Evolutionary conservation across 2,888 invertebrate species (phyloP).

Genomic region (Synanthedon tipuliformis): DNA sequence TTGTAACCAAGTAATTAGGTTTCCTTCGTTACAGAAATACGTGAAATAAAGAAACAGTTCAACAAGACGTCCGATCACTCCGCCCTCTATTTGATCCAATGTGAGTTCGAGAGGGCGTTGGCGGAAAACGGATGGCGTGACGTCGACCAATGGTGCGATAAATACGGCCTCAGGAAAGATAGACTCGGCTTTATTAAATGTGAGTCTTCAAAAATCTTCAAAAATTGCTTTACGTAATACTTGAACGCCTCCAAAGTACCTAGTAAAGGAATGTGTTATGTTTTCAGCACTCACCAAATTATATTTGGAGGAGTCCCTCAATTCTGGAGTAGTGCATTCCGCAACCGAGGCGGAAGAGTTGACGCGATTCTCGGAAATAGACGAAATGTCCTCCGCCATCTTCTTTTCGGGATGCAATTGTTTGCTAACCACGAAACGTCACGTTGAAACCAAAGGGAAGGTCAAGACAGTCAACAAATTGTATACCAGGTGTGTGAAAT

Average conservation of each 20-base stretch:
- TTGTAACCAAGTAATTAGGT: too few relatives aligned
- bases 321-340: slow-evolving; percentile 43
- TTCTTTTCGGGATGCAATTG: slow-evolving; percentile 71
- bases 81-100: slow-evolving; percentile 67
- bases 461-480: slow-evolving; percentile 49
- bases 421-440: slow-evolving; percentile 53
- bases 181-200: slow-evolving; percentile 63
- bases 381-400: slow-evolving; percentile 70
- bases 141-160: slow-evolving; percentile 48
- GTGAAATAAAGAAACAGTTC: slow-evolving; percentile 59
- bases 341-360: slow-evolving; percentile 30
- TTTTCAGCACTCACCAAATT: slow-evolving; percentile 66
- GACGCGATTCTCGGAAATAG: slow-evolving; percentile 63
- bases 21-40: slow-evolving; percentile 38
- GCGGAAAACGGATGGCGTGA: slow-evolving; percentile 20
- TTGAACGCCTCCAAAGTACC: too few relatives aligned
- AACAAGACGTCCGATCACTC: slow-evolving; percentile 73
- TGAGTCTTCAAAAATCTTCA: slow-evolving; percentile 26
- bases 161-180: slow-evolving; percentile 53
- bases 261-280: too few relatives aligned
- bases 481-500: slow-evolving; percentile 57
- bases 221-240: too few relatives aligned
- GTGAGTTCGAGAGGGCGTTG: slow-evolving; percentile 51
- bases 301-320: slow-evolving; percentile 63
- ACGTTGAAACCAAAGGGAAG: slow-evolving; percentile 65